Evolutionary conservation across 1,140 invertebrate genomes (phyloP), one percentile per base, ranked within the genome.

Genomic region (Nebria ingens): DNA sequence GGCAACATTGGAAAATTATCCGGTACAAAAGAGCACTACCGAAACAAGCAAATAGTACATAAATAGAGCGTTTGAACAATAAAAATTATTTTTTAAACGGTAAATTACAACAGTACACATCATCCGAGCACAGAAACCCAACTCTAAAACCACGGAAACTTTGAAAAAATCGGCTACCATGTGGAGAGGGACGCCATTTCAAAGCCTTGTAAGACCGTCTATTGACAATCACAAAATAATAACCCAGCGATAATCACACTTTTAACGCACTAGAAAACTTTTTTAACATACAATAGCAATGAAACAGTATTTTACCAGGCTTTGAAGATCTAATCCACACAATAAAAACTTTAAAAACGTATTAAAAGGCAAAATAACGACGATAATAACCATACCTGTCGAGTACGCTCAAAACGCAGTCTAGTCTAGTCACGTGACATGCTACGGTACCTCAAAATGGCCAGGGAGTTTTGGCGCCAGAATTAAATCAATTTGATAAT

Each of bases 151-250:
- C 21, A 11, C n/a, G 21, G 13, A 53, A 29, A 53, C 40, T 58
- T 52, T 51, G 51, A 54, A 50, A 55, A 55, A 50, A 55, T 51
- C 45, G 22, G 52, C 53, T 56, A 65, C 68, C 68, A 70, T 70
- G 68, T 70, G 68, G 66, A 68, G 66, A 68, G 62, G 58, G 67
- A 69, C 67, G 67, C 68, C 67, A 69, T 69, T 69, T 65, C 66
- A 62, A 63, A 59, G 57, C 51, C 56, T 51, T 61, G 52, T 53
- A 55, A 58, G 59, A 52, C 50, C 56, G 59, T 52, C 54, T 64
- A 63, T 62, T 64, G 65, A 64, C 62, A 68, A 61, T 60, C 51
- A 56, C 51, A 59, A 42, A 34, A 45, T 45, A 45, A 45, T 45
- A 45, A 12, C 17, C 6, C 9, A 11, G 40, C 9, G 9, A 45